A percentile compares a stretch with the other conserved stretches of the same genome.
Evolutionary conservation across 2,888 invertebrate species (phyloP).

Genomic region (Pyralis farinalis): DNA sequence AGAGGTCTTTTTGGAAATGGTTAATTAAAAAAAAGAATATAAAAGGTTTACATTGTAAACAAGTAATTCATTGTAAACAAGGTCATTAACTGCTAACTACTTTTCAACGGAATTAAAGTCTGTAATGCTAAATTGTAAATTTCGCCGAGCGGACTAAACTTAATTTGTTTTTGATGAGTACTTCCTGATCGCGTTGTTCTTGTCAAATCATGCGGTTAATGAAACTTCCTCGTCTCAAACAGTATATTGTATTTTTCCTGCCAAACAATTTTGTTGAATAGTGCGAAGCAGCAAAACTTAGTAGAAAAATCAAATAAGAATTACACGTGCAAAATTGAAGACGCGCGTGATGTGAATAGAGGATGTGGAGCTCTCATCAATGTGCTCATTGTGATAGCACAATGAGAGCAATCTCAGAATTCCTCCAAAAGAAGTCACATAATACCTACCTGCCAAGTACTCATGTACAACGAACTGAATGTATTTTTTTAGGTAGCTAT

Average conservation of each 20-base stretch:
- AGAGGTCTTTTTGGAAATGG: too few species aligned
- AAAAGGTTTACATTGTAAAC: neutral
- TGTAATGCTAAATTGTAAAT: slow-evolving; percentile 43
- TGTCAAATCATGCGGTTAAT: slow-evolving; percentile 74
- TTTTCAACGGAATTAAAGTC: slow-evolving; percentile 32
- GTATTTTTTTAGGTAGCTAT: too few species aligned
- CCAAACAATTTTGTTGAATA: neutral
- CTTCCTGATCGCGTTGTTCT: slow-evolving; percentile 56
- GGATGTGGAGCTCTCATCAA: slow-evolving; percentile 45
- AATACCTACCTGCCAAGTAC: too few species aligned
- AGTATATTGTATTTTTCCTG: slow-evolving; percentile 1
- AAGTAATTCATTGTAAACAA: too few species aligned
- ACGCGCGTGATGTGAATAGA: slow-evolving; percentile 17
- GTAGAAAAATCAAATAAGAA: slow-evolving; percentile 4
- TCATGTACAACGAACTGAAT: too few species aligned
- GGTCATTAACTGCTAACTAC: slow-evolving; percentile 11
- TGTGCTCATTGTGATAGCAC: slow-evolving; percentile 52
- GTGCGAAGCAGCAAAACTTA: neutral
- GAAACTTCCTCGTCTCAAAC: slow-evolving; percentile 39
- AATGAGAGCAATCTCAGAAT: slow-evolving; percentile 52
- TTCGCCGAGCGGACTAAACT: slow-evolving; percentile 41
- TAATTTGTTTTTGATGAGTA: slow-evolving; percentile 71
- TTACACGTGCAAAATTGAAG: slow-evolving; percentile 10
- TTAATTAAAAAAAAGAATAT: too few species aligned
- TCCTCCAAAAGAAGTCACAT: slow-evolving; percentile 15